Base-by-base conservation (phyloP, 2,797 vertebrate species). In the Acridotheres tristis region DNA sequence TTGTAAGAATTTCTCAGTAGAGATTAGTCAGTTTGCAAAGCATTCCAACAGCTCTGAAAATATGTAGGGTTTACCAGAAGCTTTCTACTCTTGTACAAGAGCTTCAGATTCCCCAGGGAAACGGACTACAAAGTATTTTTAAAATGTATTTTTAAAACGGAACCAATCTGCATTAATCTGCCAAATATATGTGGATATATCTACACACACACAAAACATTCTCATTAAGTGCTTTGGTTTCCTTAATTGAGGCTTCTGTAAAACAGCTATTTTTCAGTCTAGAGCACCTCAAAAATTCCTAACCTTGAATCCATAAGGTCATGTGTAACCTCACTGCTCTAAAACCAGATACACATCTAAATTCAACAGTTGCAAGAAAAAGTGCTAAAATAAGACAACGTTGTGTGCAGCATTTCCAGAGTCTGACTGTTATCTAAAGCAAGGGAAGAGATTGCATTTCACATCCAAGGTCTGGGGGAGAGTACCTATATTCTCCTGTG, bases 151-250 rank as follows among this genome's bases (percentile, higher is more conserved):
- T 73, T 84, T 93, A 90, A 93, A 72, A 80, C 82, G 75, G 62
- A 93, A 85, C 68, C 43, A 93, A 85, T 79, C 84, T 92, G 80
- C 71, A 85, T 87, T 83, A 47, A 91, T 82, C 86, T 95, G 32
- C 67, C 69, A 85, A 66, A 82, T 73, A 20, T 27, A 86, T 8
- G 8, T 57, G 16, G 71, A 47, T 69, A 32, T 55, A 69, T 51
- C 83, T 65, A 72, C 42, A 88, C 21, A 47, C 0, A 2, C 68
- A 76, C 45, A 91, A 76, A 85, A 34, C 19, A 47, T 18, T 84
- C 55, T 51, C 34, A 22, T 40, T 63, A 85, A 80, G 89, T 68
- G 54, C 21, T 71, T 79, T 29, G 16, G 7, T 11, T 61, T 73
- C 55, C 29, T 61, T 51, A 79, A 81, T 9, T 62, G 29, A 84